Conservation (phyloP, 1,140 invertebrate species). For the Leguminivora glycinivorella region DNA sequence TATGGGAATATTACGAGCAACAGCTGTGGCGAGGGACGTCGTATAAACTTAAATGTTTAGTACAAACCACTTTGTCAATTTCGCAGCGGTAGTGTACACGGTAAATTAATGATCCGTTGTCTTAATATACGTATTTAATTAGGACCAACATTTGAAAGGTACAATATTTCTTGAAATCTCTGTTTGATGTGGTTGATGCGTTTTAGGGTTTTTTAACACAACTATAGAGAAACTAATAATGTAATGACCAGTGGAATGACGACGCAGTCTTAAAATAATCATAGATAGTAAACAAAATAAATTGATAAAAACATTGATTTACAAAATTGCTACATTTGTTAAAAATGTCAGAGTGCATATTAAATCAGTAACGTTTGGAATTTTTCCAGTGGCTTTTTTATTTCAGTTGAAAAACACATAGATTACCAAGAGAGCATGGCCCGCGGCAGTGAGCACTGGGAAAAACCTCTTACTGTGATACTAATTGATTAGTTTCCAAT, state of each 20-base stretch:
- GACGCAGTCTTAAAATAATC: too few relatives aligned
- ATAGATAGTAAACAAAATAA: background rate
- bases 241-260: too few relatives aligned
- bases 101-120: too few relatives aligned
- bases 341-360: slow-evolving; percentile 43
- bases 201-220: too few relatives aligned
- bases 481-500: slow-evolving; percentile 34
- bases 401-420: slow-evolving; percentile 29
- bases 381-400: slow-evolving; percentile 46
- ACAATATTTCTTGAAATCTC: background rate
- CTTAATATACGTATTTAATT: too few relatives aligned
- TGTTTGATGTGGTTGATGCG: too few relatives aligned
- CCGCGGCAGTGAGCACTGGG: slow-evolving; percentile 10
- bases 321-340: slow-evolving; percentile 35
- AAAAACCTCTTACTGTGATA: slow-evolving; percentile 36
- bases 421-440: slow-evolving; percentile 31
- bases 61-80: background rate
- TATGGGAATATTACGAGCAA: slow-evolving; percentile 76
- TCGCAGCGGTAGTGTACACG: background rate
- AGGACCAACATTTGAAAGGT: too few relatives aligned
- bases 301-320: background rate
- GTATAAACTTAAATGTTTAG: slow-evolving; percentile 70
- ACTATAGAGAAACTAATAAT: too few relatives aligned
- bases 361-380: slow-evolving; percentile 46
- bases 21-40: slow-evolving; percentile 72